phyloP scores from a whole-genome alignment of 2,113 vertebrate species.

The Sterna hirundo region DNA sequence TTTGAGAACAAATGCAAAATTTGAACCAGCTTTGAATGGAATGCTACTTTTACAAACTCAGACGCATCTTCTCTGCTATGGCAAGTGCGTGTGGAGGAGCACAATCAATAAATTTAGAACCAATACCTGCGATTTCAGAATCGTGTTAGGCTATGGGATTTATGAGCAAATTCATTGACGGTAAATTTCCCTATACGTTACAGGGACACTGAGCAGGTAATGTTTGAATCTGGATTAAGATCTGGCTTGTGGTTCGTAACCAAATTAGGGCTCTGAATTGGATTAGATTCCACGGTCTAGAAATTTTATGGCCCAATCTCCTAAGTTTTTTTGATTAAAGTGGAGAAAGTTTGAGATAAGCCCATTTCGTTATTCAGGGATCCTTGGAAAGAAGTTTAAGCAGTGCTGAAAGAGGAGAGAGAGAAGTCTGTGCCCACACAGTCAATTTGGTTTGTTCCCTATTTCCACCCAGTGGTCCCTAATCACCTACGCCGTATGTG shows the following conservation, averaged over 20 bases:
- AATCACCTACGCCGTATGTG: fast-evolving
- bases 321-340: neutral
- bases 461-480: neutral
- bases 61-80: neutral
- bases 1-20: slow-evolving; percentile 27
- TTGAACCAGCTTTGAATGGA: neutral
- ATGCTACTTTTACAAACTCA: neutral
- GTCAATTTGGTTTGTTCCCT: neutral
- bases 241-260: neutral
- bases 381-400: neutral
- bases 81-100: neutral
- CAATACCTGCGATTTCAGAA: neutral
- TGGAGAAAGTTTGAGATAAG: neutral
- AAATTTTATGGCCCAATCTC: neutral
- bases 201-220: neutral
- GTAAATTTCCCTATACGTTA: neutral
- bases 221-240: neutral
- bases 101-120: neutral
- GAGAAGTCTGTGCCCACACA: neutral
- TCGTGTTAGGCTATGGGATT: neutral
- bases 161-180: neutral
- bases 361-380: neutral
- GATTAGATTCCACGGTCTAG: neutral
- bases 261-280: neutral
- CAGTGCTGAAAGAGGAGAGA: neutral